Conservation (phyloP, 2,113 vertebrate genomes). For the Periophthalmodon schlosseri region DNA sequence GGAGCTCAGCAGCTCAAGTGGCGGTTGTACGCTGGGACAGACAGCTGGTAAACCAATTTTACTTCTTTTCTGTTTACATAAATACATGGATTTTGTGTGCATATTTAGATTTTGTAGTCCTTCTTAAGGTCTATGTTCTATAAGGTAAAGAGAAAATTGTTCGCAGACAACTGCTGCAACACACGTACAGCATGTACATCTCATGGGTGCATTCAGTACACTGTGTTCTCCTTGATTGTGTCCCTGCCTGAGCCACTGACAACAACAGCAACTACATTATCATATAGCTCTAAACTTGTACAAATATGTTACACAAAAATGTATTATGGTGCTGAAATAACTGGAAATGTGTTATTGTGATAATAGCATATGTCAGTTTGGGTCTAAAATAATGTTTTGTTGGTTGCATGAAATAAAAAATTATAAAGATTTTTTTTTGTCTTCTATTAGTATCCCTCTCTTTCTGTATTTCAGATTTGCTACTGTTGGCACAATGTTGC, state of each 20-base stretch:
- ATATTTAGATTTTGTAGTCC: not conserved
- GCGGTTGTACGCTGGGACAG: not conserved
- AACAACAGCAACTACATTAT: not conserved
- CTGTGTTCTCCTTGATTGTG: constrained; percentile 12
- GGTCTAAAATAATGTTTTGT: not conserved
- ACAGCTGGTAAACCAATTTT: constrained; percentile 31
- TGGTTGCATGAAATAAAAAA: not conserved
- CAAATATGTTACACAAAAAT: not conserved
- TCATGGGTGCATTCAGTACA: constrained; percentile 1
- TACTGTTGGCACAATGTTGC: constrained; percentile 38
- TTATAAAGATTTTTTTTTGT: not conserved
- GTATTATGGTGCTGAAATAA: not conserved
- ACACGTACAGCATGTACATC: not conserved
- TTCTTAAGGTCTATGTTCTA: not conserved
- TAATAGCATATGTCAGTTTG: not conserved
- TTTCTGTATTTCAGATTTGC: constrained; percentile 21
- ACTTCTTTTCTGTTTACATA: not conserved
- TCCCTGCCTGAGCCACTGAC: not conserved
- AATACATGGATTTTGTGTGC: not conserved
- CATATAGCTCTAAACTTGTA: not conserved
- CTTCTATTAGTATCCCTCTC: not conserved
- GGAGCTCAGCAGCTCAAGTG: not conserved
- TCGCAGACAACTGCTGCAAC: not conserved
- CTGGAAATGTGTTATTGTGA: not conserved
- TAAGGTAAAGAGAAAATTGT: not conserved